Evolutionary conservation across 1,140 invertebrate species (phyloP).

Genomic region (Drosophila mauritiana): DNA sequence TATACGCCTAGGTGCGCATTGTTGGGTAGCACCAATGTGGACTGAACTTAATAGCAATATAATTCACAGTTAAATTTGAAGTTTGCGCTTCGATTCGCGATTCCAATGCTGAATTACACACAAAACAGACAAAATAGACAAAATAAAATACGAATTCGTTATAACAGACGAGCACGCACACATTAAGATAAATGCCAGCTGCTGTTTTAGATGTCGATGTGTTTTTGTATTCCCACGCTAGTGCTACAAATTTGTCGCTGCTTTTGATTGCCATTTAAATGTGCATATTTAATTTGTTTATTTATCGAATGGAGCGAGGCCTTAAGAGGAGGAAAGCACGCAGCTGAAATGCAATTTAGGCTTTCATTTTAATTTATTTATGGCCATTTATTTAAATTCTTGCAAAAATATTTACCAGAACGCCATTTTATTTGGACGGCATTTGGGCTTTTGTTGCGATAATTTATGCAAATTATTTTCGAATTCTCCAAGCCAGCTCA

Average conservation of each 20-base stretch:
- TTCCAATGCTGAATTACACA: slow-evolving; percentile 50
- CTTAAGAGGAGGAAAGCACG: slow-evolving; percentile 15
- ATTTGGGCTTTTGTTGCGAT: slow-evolving; percentile 56
- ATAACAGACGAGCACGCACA: slow-evolving; percentile 29
- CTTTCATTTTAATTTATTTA: slow-evolving; percentile 67
- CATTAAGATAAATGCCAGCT: slow-evolving; percentile 25
- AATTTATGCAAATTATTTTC: slow-evolving; percentile 72
- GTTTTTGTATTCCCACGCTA: slow-evolving; percentile 28
- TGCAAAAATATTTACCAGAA: slow-evolving; percentile 42
- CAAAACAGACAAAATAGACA: slow-evolving; percentile 36
- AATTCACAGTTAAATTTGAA: slow-evolving; percentile 52
- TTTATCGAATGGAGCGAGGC: slow-evolving; percentile 38
- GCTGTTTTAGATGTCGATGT: slow-evolving; percentile 43
- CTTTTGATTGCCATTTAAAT: slow-evolving; percentile 65
- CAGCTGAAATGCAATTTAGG: slow-evolving; percentile 61
- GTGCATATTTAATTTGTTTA: slow-evolving; percentile 74
- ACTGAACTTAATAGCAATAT: slow-evolving; percentile 40
- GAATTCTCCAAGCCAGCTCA: slow-evolving; percentile 30
- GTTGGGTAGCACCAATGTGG: slow-evolving; percentile 40
- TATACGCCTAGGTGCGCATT: slow-evolving; percentile 71
- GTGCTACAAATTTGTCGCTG: slow-evolving; percentile 48
- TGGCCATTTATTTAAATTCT: slow-evolving; percentile 52
- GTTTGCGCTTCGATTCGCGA: slow-evolving; percentile 30
- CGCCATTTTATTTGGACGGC: slow-evolving; percentile 30
- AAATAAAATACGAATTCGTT: slow-evolving; percentile 28